Base-by-base conservation (phyloP, 2,797 vertebrate genomes). In the Falco concolor region DNA sequence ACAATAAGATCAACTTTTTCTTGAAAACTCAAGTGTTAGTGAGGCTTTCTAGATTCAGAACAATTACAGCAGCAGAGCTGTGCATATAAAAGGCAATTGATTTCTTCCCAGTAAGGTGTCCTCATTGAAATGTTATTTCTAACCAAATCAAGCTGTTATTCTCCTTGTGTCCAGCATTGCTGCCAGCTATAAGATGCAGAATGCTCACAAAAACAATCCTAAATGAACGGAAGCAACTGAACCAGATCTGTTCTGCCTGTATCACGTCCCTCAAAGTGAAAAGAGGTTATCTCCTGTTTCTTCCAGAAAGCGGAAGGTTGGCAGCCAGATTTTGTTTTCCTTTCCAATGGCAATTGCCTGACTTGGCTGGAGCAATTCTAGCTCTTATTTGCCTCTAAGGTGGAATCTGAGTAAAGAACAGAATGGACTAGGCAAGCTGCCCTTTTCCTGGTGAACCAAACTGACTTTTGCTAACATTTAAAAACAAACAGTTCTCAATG, bases 391-490 rank as follows among this genome's bases (percentile, higher is more conserved):
- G 80, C 91, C 64, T 89, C 91, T 49, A 94, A 95, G 91, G 95
- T 96, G 91, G 91, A 97, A 96, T 90, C 28, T 1, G 42, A 96
- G 91, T 68, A 93, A 90, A 95, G 93, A 96, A 96, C 93, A 95
- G 87, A 95, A 94, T 68, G 94, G 94, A 94, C 96, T 97, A 90
- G 96, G 94, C 93, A 94, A 93, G 90, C 88, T 97, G 90, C 95
- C 91, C 91, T 95, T 69, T 87, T 90, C 88, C 90, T 79, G 60
- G 94, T 89, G 91, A 96, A 94, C 85, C 88, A 95, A 93, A 79
- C 60, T 84, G 80, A 93, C 87, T 97, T 84, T 14, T 64, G 77
- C 93, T 94, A 93, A 74, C 74, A 32, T 92, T 83, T 89, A 56
- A 95, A 97, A 96, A 95, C 95, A 97, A 95, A 90, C 72, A 89